Evolutionary conservation across 2,113 vertebrate genomes (phyloP).

Genomic region (Apaloderma vittatum): DNA sequence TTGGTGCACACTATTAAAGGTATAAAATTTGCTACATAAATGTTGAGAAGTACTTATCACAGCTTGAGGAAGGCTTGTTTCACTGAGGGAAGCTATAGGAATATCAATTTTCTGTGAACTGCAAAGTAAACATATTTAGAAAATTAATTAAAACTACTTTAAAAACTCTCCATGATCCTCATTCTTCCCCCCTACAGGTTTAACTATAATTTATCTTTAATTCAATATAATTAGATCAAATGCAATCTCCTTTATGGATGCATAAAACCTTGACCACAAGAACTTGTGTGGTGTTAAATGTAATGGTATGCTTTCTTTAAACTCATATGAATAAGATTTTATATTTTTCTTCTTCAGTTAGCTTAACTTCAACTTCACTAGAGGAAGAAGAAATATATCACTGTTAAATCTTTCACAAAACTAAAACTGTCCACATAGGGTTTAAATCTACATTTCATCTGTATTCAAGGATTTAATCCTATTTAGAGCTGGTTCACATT

Average conservation of each 20-base stretch:
- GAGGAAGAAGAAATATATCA: neutral
- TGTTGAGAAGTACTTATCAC: conserved; percentile 56
- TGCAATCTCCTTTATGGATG: neutral
- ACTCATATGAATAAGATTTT: neutral
- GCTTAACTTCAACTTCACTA: neutral
- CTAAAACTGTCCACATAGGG: neutral
- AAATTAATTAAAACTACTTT: conserved; percentile 64
- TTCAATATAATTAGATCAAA: conserved; percentile 53
- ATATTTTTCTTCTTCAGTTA: neutral
- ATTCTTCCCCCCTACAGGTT: neutral
- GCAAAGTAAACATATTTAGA: conserved; percentile 60
- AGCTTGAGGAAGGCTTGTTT: conserved; percentile 59
- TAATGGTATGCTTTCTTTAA: neutral
- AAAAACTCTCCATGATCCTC: conserved; percentile 44
- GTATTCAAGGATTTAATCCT: neutral
- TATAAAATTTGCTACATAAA: conserved; percentile 30
- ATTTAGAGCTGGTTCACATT: neutral
- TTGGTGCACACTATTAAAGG: neutral
- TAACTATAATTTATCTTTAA: conserved; percentile 49
- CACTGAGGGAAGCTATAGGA: conserved; percentile 36
- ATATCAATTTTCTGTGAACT: conserved; percentile 42
- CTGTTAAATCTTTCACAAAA: neutral
- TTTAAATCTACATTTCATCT: neutral
- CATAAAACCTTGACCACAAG: neutral
- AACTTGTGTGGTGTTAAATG: neutral